Conservation (phyloP, 2,113 vertebrate genomes). For the Mugil cephalus region DNA sequence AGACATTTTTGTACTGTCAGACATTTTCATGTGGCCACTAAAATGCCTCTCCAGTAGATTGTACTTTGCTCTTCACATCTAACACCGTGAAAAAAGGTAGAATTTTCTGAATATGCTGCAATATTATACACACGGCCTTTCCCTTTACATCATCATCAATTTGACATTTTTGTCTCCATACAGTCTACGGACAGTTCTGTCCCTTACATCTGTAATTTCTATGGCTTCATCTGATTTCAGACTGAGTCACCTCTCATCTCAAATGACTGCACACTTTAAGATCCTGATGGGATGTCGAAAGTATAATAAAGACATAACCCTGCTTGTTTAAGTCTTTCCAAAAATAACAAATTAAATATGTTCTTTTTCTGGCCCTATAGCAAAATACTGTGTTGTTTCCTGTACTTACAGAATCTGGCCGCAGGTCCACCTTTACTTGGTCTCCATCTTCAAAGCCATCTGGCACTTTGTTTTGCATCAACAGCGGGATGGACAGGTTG, state of each 20-base stretch:
- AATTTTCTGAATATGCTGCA: no score
- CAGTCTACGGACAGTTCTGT: neutral
- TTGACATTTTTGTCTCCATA: no score
- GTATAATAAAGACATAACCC: no score
- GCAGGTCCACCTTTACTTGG: constrained; percentile 82
- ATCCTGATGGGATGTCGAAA: neutral
- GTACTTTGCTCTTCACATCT: constrained; percentile 2
- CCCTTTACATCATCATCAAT: neutral
- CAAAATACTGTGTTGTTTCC: no score
- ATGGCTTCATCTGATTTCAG: neutral
- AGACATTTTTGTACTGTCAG: constrained; percentile 1
- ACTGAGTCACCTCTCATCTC: neutral
- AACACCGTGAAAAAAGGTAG: neutral
- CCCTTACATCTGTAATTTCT: neutral
- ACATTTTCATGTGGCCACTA: constrained; percentile 34
- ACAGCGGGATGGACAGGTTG: constrained; percentile 86
- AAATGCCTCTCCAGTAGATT: constrained; percentile 15
- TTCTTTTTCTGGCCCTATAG: no score
- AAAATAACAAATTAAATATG: neutral
- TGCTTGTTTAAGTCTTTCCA: neutral
- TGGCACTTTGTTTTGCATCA: constrained; percentile 88
- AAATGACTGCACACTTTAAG: neutral
- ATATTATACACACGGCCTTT: no score
- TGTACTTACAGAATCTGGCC: constrained; percentile 85
- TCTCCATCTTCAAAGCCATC: constrained; percentile 87